phyloP scores from a whole-genome alignment of 2,797 vertebrate genomes.

The Orestias chungarensis region DNA sequence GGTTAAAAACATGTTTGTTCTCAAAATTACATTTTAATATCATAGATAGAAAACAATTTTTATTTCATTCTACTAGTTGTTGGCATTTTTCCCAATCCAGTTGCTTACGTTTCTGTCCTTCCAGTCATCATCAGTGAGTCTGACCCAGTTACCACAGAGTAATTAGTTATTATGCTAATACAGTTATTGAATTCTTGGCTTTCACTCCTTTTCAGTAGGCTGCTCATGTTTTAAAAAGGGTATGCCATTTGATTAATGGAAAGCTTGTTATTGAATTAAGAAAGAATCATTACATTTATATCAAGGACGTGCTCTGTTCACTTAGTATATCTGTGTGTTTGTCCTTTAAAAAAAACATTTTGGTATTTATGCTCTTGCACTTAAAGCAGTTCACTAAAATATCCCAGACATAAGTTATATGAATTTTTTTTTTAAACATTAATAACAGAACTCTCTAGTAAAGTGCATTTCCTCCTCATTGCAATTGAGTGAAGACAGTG shows the following conservation, averaged over 20 bases:
- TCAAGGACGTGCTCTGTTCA: background rate
- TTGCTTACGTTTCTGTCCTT: background rate
- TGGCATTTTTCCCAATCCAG: background rate
- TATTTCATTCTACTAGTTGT: background rate
- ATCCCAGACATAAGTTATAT: background rate
- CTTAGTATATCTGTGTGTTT: background rate
- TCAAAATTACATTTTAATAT: background rate
- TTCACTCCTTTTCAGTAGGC: background rate
- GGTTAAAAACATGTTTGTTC: background rate
- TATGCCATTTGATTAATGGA: conserved; percentile 1
- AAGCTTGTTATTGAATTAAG: background rate
- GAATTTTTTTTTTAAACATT: background rate
- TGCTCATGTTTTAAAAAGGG: background rate
- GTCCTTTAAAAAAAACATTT: background rate
- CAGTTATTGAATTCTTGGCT: conserved; percentile 3
- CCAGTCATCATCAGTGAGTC: background rate
- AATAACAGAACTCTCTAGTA: background rate
- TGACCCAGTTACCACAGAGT: conserved; percentile 1
- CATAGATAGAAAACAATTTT: background rate
- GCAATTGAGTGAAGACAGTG: background rate
- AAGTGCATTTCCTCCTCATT: too few species aligned
- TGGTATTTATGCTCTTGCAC: background rate
- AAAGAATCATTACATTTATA: background rate
- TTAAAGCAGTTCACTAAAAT: background rate
- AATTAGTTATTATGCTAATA: conserved; percentile 1